These are phyloP conservation scores for Pinna nobilis DNA, from an alignment of 1,140 invertebrate genomes.

Conservation along the genomic window DNA sequence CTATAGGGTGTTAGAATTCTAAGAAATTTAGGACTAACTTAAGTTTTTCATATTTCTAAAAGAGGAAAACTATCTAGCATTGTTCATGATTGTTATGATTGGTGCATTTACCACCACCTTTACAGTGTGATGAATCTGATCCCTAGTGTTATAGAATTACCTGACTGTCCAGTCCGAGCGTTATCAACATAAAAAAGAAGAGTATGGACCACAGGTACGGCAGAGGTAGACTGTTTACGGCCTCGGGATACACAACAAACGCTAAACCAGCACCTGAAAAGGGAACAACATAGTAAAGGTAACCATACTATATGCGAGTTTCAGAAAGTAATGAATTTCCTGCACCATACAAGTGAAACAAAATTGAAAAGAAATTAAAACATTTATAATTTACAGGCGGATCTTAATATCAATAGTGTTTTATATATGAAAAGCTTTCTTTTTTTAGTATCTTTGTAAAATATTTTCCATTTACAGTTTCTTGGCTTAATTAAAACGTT, in stretches of 20 bases:
- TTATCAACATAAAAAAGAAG: constrained; percentile 98
- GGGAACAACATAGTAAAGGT: not conserved
- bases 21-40: no score
- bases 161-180: constrained; percentile 93
- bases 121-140: not conserved
- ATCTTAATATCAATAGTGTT: no score
- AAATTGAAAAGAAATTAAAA: not conserved
- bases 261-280: constrained; percentile 64
- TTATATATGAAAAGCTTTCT: no score
- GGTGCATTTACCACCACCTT: no score
- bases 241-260: constrained; percentile 67
- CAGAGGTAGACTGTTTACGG: constrained; percentile 81
- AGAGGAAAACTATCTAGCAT: no score
- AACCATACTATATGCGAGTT: not conserved
- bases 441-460: no score
- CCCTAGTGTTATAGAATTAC: constrained; percentile 76
- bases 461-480: no score
- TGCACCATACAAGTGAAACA: not conserved
- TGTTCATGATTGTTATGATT: no score
- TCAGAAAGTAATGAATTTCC: not conserved
- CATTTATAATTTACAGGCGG: no score
- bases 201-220: constrained; percentile 95
- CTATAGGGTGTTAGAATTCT: no score
- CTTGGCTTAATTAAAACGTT: no score
- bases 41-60: no score